Conservation (phyloP, 2,888 invertebrate species). For the Pterostichus niger region DNA sequence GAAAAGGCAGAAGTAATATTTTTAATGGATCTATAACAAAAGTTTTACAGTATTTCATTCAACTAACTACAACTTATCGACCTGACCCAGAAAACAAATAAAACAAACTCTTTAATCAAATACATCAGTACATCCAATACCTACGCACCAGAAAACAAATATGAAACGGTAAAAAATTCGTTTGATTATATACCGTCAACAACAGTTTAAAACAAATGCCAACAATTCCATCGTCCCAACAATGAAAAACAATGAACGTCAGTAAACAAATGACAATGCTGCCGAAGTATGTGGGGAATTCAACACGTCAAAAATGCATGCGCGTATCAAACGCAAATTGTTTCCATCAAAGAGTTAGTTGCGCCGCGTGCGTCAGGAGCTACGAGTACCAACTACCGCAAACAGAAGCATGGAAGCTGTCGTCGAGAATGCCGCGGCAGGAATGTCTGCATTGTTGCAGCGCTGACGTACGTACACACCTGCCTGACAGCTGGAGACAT, state of each 20-base stretch:
- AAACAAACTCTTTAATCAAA: not conserved
- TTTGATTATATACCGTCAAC: not conserved
- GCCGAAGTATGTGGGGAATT: conserved; percentile 52
- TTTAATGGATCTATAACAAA: conserved; percentile 25
- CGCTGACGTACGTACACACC: not conserved
- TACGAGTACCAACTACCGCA: not conserved
- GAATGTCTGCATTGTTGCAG: conserved; percentile 33
- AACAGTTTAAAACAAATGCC: conserved; percentile 2
- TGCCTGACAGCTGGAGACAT: not conserved
- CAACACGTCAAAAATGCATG: conserved; percentile 51
- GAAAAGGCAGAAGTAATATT: conserved; percentile 12
- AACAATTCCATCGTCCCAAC: conserved; percentile 37
- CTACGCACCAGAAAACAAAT: not conserved
- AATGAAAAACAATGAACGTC: conserved; percentile 45
- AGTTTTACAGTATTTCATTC: conserved; percentile 1
- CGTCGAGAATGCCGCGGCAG: conserved; percentile 26
- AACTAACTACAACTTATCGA: not conserved
- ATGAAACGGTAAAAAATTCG: not conserved
- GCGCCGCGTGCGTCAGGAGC: conserved; percentile 8
- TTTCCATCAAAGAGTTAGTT: conserved; percentile 53
- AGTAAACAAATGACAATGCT: conserved; percentile 46
- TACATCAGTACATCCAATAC: not conserved
- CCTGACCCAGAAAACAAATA: conserved; percentile 5
- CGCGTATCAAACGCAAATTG: conserved; percentile 57
- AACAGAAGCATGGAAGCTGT: not conserved